Conservation (phyloP, 1,140 invertebrate genomes). For the Uloborus diversus region DNA sequence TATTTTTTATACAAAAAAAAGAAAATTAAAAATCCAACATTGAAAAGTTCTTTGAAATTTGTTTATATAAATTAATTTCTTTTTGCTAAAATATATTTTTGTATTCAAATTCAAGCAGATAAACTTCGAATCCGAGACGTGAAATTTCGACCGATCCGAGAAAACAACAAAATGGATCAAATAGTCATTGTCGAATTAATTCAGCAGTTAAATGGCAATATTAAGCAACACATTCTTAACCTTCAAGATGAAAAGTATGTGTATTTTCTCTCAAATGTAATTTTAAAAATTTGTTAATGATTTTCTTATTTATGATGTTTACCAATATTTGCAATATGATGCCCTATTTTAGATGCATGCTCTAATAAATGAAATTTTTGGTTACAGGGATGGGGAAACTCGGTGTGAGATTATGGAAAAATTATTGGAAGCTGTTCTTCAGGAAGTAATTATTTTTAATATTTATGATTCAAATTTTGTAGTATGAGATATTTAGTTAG, state of each 20-base stretch:
- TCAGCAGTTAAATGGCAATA: slow-evolving; percentile 70
- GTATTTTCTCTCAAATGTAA: not conserved
- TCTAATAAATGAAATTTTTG: too few species aligned
- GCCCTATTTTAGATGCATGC: too few species aligned
- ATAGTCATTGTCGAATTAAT: slow-evolving; percentile 66
- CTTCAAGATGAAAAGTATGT: slow-evolving; percentile 71
- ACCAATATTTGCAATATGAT: too few species aligned
- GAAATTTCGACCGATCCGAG: slow-evolving; percentile 65
- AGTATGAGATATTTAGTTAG: not conserved
- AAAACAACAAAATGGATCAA: slow-evolving; percentile 59
- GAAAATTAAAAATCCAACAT: too few species aligned
- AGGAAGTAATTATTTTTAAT: slow-evolving; percentile 62
- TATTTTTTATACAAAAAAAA: too few species aligned
- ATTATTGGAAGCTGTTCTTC: slow-evolving; percentile 74
- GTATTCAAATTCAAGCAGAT: slow-evolving; percentile 60
- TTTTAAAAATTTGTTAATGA: not conserved
- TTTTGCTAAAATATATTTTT: not conserved
- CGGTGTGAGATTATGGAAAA: slow-evolving; percentile 77
- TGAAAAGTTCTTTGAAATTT: too few species aligned
- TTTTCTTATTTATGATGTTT: too few species aligned
- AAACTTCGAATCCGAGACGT: slow-evolving; percentile 63
- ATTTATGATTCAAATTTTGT: not conserved
- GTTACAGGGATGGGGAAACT: slow-evolving; percentile 72
- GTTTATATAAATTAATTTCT: too few species aligned
- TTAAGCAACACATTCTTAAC: slow-evolving; percentile 74